Conservation (phyloP, 2,888 invertebrate genomes). For the Sinotaia quadrata region DNA sequence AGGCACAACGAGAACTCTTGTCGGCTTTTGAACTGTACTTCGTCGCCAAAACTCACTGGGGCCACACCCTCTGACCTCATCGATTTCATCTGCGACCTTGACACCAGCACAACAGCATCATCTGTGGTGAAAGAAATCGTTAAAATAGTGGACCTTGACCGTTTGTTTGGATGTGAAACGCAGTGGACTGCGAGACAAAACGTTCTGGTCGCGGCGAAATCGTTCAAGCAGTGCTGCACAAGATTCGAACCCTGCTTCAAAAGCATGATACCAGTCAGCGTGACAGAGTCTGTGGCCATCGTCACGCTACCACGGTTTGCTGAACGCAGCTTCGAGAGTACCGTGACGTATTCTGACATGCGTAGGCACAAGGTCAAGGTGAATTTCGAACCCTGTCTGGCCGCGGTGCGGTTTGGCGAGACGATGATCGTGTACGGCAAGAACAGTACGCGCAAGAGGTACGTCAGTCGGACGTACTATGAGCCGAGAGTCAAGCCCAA, state of each 20-base stretch:
- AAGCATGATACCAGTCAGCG: slow-evolving; percentile 30
- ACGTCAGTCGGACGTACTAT: slow-evolving; percentile 57
- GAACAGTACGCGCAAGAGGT: slow-evolving; percentile 54
- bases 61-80: too few species aligned
- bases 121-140: too few species aligned
- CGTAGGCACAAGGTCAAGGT: slow-evolving; percentile 58
- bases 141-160: too few species aligned
- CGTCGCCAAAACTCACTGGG: too few species aligned
- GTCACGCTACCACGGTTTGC: slow-evolving; percentile 52
- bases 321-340: slow-evolving; percentile 49
- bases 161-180: too few species aligned
- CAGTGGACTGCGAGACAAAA: too few species aligned
- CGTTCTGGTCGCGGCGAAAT: too few species aligned
- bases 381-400: slow-evolving; percentile 50
- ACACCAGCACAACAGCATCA: too few species aligned
- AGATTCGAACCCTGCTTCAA: neutral
- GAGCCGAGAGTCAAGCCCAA: slow-evolving; percentile 57
- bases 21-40: too few species aligned
- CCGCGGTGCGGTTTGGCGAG: slow-evolving; percentile 48
- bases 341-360: slow-evolving; percentile 46
- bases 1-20: too few species aligned
- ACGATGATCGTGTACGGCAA: slow-evolving; percentile 54
- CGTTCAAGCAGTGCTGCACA: too few species aligned
- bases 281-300: slow-evolving; percentile 55
- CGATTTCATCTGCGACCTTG: too few species aligned